Evolutionary conservation across 2,888 invertebrate genomes (phyloP).

Genomic region (Drosophila prolongata): DNA sequence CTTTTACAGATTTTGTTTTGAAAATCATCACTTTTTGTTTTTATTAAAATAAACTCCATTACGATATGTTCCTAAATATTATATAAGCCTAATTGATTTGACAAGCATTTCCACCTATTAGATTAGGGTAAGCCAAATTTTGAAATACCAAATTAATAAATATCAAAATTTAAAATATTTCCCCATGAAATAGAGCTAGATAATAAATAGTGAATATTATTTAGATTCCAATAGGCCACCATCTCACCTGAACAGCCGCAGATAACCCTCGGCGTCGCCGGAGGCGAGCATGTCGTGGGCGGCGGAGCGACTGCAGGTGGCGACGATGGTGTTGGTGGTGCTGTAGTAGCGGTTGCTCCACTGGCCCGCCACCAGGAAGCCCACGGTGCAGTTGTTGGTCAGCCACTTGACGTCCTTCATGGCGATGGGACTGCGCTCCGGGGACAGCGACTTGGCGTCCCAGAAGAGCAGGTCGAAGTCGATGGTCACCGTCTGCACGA

Average conservation of each 20-base stretch:
- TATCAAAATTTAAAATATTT: too few species aligned
- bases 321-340: conserved; percentile 92
- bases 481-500: conserved; percentile 94
- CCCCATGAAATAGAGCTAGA: too few species aligned
- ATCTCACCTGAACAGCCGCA: conserved; percentile 91
- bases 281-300: conserved; percentile 93
- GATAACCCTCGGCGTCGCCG: conserved; percentile 95
- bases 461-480: conserved; percentile 96
- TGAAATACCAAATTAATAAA: too few species aligned
- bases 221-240: too few species aligned
- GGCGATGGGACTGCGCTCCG: conserved; percentile 94
- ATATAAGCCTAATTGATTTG: too few species aligned
- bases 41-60: too few species aligned
- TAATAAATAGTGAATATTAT: too few species aligned
- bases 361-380: conserved; percentile 94
- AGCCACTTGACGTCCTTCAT: conserved; percentile 97
- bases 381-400: conserved; percentile 93
- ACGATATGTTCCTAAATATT: too few species aligned
- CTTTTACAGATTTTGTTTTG: too few species aligned
- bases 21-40: too few species aligned
- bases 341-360: conserved; percentile 96
- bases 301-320: conserved; percentile 92
- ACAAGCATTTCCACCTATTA: too few species aligned
- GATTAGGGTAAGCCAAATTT: too few species aligned
- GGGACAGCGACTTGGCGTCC: conserved; percentile 94